phyloP scores from a whole-genome alignment of 2,888 invertebrate species.

The Panopea generosa region DNA sequence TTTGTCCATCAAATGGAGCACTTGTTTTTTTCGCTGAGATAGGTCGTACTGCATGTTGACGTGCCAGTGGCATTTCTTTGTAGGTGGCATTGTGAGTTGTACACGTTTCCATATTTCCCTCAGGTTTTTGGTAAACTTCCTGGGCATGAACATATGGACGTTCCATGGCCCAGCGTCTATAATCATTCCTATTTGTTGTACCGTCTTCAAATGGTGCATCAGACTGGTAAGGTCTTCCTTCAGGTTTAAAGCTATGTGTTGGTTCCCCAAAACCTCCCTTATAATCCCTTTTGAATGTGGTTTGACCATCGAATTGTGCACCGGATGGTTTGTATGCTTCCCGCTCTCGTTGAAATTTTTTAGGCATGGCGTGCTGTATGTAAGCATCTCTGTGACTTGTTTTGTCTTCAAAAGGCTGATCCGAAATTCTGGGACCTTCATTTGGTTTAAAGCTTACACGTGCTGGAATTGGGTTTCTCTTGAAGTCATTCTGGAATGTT shows the following conservation, averaged over 20 bases:
- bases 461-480: constrained; percentile 72
- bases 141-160: constrained; percentile 76
- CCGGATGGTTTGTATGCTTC: constrained; percentile 76
- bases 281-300: constrained; percentile 82
- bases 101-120: constrained; percentile 81
- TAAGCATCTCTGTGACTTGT: constrained; percentile 83
- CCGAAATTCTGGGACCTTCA: constrained; percentile 77
- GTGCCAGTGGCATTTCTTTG: constrained; percentile 74
- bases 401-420: constrained; percentile 81
- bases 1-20: constrained; percentile 79
- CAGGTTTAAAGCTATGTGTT: constrained; percentile 81
- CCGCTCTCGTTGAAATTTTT: constrained; percentile 71
- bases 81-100: constrained; percentile 82
- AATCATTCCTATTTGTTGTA: constrained; percentile 84
- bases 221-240: constrained; percentile 79
- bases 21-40: constrained; percentile 63
- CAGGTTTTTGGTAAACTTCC: constrained; percentile 80
- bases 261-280: constrained; percentile 70
- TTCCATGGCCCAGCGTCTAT: constrained; percentile 76
- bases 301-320: constrained; percentile 81
- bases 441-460: constrained; percentile 81
- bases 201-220: constrained; percentile 82
- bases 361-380: constrained; percentile 80
- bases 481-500: constrained; percentile 82
- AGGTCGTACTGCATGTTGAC: constrained; percentile 72